A percentile compares a stretch with the other conserved stretches of the same genome.
Conservation (phyloP, 2,888 invertebrate species). For the Poecilus cupreus region DNA sequence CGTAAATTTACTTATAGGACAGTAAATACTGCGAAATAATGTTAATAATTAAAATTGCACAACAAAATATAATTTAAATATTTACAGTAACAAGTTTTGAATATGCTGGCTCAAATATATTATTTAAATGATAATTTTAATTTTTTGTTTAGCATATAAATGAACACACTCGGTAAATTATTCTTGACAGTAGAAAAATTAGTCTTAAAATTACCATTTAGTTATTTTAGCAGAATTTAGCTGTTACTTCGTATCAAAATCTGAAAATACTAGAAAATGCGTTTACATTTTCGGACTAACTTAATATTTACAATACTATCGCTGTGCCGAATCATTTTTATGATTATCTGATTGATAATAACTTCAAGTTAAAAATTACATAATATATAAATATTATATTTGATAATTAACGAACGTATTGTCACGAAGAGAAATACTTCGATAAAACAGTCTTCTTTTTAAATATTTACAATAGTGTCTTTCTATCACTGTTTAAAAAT, state of each 20-base stretch:
- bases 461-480: slow-evolving; percentile 37
- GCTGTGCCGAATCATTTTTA: not conserved
- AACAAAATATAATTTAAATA: slow-evolving; percentile 43
- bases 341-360: not conserved
- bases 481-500: not conserved
- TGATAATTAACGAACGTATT: slow-evolving; percentile 34
- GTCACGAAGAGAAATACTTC: slow-evolving; percentile 16
- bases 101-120: not conserved
- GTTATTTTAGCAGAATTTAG: not conserved
- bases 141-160: not conserved
- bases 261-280: not conserved
- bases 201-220: not conserved
- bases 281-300: not conserved
- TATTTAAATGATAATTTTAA: not conserved
- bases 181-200: not conserved
- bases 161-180: slow-evolving; percentile 50
- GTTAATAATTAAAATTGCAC: slow-evolving; percentile 48
- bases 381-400: slow-evolving; percentile 13
- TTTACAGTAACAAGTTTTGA: not conserved
- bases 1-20: not conserved
- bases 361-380: not conserved
- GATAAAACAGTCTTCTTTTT: slow-evolving; percentile 21
- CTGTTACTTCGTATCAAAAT: slow-evolving; percentile 9
- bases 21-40: slow-evolving; percentile 17
- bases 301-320: not conserved